Conservation (phyloP, 64 coral and sea anemone genomes). For the Astreopora myriophthalma region DNA sequence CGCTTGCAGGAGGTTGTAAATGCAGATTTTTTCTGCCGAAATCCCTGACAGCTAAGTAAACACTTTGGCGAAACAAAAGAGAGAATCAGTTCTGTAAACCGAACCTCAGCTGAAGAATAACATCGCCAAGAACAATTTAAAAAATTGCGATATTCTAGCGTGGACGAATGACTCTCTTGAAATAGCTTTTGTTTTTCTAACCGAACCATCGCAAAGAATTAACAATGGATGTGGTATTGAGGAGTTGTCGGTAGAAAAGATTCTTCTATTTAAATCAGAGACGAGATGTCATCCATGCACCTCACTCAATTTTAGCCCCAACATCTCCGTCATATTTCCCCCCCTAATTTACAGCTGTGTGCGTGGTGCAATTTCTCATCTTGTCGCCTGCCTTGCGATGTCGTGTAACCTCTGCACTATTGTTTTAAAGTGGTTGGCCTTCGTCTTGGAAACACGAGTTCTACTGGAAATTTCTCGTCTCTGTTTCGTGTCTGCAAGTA, state of each 20-base stretch:
- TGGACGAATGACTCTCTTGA: too few species aligned
- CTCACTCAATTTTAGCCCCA: background rate
- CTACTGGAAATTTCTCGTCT: slow-evolving; percentile 1
- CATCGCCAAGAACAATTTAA: too few species aligned
- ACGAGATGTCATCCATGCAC: background rate
- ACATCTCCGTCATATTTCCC: background rate
- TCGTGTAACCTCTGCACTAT: slow-evolving; percentile 22
- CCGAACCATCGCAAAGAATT: too few species aligned
- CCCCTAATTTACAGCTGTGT: background rate
- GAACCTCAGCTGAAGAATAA: too few species aligned
- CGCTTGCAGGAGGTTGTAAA: too few species aligned
- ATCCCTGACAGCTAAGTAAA: too few species aligned
- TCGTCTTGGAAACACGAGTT: background rate
- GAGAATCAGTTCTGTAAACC: too few species aligned
- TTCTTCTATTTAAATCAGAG: background rate
- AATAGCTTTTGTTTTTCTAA: too few species aligned
- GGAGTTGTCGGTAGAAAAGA: background rate
- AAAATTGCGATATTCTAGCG: too few species aligned
- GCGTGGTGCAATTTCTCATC: slow-evolving; percentile 12
- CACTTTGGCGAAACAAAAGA: too few species aligned
- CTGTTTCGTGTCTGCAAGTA: background rate
- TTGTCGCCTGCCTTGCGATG: slow-evolving; percentile 2
- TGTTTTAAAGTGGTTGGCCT: slow-evolving; percentile 11
- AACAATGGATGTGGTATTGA: background rate
- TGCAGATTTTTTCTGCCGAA: too few species aligned